These are phyloP conservation scores for Microctonus hyperodae DNA, from an alignment of 2,888 invertebrate genomes.

Conservation along the genomic window DNA sequence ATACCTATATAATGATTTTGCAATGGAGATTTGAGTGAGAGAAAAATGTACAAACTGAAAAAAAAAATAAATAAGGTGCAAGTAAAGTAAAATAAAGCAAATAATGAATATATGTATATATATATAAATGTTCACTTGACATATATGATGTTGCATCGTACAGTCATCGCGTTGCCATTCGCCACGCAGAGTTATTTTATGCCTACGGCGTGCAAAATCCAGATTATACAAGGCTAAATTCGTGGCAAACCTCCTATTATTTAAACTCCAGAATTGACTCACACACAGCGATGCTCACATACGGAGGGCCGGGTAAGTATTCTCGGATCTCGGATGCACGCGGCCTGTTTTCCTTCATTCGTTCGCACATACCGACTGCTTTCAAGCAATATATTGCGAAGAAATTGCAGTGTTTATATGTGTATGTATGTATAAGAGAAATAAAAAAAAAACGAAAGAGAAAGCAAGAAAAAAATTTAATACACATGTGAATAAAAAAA, in stretches of 20 bases:
- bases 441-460: not conserved
- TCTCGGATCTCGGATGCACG: constrained; percentile 48
- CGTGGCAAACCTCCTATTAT: constrained; percentile 50
- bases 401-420: not conserved
- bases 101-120: constrained; percentile 18
- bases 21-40: not conserved
- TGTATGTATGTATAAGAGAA: not conserved
- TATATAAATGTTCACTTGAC: not conserved
- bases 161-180: constrained; percentile 47
- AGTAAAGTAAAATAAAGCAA: constrained; percentile 22
- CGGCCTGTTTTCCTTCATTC: constrained; percentile 52
- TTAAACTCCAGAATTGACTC: constrained; percentile 55
- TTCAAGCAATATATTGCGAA: not conserved
- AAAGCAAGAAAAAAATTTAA: not conserved
- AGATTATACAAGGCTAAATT: constrained; percentile 52
- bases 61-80: constrained; percentile 1
- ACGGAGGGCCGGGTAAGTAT: constrained; percentile 37
- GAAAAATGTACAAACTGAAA: not conserved
- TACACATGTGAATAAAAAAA: not conserved
- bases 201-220: constrained; percentile 42
- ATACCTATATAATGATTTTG: constrained; percentile 9
- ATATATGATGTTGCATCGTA: not conserved
- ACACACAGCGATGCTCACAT: constrained; percentile 37
- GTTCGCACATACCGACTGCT: constrained; percentile 40
- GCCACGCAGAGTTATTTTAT: constrained; percentile 24